Percentiles rank a stretch among this genome's conserved stretches.
These are phyloP conservation scores for Thunnus thynnus DNA, from an alignment of 2,113 vertebrate genomes.

Conservation along the genomic window DNA sequence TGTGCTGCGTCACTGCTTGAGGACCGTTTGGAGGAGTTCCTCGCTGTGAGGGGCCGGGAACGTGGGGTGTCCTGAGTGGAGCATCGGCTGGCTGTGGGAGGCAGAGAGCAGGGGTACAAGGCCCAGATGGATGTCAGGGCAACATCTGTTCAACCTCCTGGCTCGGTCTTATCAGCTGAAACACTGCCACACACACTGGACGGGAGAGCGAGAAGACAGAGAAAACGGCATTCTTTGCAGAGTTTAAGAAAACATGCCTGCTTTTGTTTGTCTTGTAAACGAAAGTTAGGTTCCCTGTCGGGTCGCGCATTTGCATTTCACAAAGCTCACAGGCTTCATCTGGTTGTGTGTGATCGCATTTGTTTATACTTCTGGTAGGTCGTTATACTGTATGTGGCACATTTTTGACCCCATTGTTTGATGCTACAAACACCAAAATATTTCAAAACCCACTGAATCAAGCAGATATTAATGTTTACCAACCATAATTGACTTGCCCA, in stretches of 20 bases:
- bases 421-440: background rate
- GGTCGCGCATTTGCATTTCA: slow-evolving; percentile 80
- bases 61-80: slow-evolving; percentile 39
- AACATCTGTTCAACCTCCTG: slow-evolving; percentile 85
- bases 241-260: slow-evolving; percentile 81
- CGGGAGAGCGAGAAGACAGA: slow-evolving; percentile 35
- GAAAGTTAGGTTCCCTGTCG: slow-evolving; percentile 72
- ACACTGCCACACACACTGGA: slow-evolving; percentile 64
- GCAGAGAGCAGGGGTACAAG: slow-evolving; percentile 71
- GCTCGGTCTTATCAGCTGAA: slow-evolving; percentile 79
- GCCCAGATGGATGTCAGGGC: slow-evolving; percentile 82
- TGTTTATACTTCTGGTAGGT: slow-evolving; percentile 27
- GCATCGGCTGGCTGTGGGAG: slow-evolving; percentile 67
- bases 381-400: background rate
- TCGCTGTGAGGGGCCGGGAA: slow-evolving; percentile 52
- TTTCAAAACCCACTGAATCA: background rate
- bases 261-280: slow-evolving; percentile 85
- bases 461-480: background rate
- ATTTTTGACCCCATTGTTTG: background rate
- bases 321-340: slow-evolving; percentile 62
- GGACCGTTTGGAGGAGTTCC: background rate
- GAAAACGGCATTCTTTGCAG: slow-evolving; percentile 73
- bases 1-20: slow-evolving; percentile 37
- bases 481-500: background rate
- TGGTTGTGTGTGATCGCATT: slow-evolving; percentile 42